Evolutionary conservation across 2,113 vertebrate genomes (phyloP).

Genomic region (Garra rufa): DNA sequence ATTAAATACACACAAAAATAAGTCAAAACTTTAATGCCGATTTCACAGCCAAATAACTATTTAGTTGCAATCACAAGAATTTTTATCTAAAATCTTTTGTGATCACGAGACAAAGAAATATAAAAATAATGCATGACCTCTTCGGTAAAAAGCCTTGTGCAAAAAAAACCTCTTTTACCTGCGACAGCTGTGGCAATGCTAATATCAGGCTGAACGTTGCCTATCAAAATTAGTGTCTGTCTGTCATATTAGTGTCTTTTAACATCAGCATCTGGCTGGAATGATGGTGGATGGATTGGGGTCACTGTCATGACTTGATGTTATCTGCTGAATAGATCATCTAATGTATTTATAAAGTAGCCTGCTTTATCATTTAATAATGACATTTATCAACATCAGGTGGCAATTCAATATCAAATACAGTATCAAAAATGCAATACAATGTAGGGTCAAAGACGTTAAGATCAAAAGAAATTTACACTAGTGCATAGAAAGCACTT

Average conservation of each 20-base stretch:
- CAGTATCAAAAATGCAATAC: not conserved
- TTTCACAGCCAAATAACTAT: too few relatives aligned
- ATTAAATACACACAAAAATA: not conserved
- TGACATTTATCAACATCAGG: too few relatives aligned
- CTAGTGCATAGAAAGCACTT: too few relatives aligned
- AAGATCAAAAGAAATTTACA: too few relatives aligned
- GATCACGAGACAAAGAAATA: not conserved
- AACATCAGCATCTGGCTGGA: slow-evolving; percentile 16
- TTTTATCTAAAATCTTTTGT: not conserved
- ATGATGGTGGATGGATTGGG: slow-evolving; percentile 24
- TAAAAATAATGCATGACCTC: not conserved
- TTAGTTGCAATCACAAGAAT: too few relatives aligned
- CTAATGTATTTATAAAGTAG: slow-evolving; percentile 8
- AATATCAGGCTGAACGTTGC: slow-evolving; percentile 5
- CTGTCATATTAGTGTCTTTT: slow-evolving; percentile 22
- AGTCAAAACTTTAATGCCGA: too few relatives aligned
- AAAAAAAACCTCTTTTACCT: slow-evolving; percentile 5
- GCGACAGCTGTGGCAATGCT: not conserved
- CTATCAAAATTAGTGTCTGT: slow-evolving; percentile 15
- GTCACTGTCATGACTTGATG: slow-evolving; percentile 38
- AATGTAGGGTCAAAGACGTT: too few relatives aligned
- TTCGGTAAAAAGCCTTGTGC: not conserved
- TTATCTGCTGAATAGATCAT: slow-evolving; percentile 7
- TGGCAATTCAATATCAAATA: not conserved
- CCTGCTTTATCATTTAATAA: too few relatives aligned